phyloP scores from a whole-genome alignment of 2,113 vertebrate genomes.

The Hydropotes inermis region DNA sequence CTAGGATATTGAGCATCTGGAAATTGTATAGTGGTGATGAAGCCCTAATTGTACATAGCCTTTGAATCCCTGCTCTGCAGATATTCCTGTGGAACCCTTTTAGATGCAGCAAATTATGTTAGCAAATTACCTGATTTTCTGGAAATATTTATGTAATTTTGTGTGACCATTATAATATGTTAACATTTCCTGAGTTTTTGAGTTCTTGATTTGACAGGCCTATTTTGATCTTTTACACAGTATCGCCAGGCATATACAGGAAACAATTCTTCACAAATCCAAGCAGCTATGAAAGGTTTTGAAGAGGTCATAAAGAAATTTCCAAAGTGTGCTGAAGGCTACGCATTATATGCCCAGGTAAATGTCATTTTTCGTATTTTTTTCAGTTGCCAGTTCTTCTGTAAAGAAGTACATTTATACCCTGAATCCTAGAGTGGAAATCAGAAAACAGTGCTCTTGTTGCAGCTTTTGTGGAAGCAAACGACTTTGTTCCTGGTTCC shows the following conservation, averaged over 20 bases:
- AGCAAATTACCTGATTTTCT: not conserved
- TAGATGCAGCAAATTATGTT: not conserved
- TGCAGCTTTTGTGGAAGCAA: not conserved
- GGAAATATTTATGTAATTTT: not conserved
- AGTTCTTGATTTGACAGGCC: slow-evolving; percentile 26
- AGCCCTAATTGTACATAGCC: not conserved
- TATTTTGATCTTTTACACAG: slow-evolving; percentile 78
- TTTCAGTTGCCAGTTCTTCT: not conserved
- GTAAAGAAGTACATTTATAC: not conserved
- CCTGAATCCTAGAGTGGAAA: not conserved
- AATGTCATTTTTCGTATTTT: not conserved
- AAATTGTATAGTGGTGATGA: not conserved
- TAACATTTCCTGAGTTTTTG: not conserved
- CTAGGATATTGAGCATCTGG: not conserved
- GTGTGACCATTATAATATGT: not conserved
- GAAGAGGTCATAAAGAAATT: slow-evolving; percentile 96
- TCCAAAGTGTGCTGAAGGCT: slow-evolving; percentile 96
- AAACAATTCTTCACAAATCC: slow-evolving; percentile 93
- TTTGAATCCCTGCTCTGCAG: not conserved
- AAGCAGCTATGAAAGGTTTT: slow-evolving; percentile 96
- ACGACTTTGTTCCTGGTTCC: not conserved
- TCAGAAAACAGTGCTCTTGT: not conserved
- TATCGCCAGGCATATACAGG: slow-evolving; percentile 99
- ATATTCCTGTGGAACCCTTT: not conserved
- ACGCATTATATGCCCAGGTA: slow-evolving; percentile 98